Evolutionary conservation across 2,888 invertebrate genomes (phyloP), one percentile per base, ranked within the genome.

Genomic region (Drosophila heteroneura): DNA sequence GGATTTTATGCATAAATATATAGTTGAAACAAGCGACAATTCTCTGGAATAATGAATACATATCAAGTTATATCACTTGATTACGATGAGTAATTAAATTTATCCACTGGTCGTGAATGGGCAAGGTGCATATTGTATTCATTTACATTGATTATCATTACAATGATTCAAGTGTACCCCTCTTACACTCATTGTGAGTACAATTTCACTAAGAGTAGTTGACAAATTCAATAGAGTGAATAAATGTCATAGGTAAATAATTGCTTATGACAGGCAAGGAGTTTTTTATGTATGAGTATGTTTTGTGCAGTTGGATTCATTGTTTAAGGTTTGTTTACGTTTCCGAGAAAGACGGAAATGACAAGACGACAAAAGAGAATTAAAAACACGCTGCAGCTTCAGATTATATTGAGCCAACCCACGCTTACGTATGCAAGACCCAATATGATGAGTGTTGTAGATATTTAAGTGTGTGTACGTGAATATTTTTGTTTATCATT

Each of bases 401-500:
- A 26, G 26, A 28, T 47, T 16, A 16, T 47, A 28, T 9, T 26
- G 9, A 47, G 30, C 0, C 22, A 44, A 32, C 68, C 64, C 64
- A 59, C 74, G 54, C 76, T 85, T 72, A 54, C 54, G 83, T 74
- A 78, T 80, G 74, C 89, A 78, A 66, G 73, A 56, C 61, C 22
- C 16, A 28, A 51, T 51, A 64, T 47, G 47, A 58, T 58, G 64
- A 51, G 60, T 30, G 41, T 14, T 30, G 44, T 35, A 56, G 51
- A 19, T 61, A 28, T 47, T 19, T 62, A 53, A 37, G 47, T 63
- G 33, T 76, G 53, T 73, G 70, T 78, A 88, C 90, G 85, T 90
- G 90, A 86, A 85, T 47, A 79, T 76, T 81, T 90, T 90, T 85
- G 79, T 88, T 85, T 86, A 88, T 88, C 72, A 73, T 70, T 71